Conservation (phyloP, 1,140 invertebrate species). For the Tetranychus urticae region DNA sequence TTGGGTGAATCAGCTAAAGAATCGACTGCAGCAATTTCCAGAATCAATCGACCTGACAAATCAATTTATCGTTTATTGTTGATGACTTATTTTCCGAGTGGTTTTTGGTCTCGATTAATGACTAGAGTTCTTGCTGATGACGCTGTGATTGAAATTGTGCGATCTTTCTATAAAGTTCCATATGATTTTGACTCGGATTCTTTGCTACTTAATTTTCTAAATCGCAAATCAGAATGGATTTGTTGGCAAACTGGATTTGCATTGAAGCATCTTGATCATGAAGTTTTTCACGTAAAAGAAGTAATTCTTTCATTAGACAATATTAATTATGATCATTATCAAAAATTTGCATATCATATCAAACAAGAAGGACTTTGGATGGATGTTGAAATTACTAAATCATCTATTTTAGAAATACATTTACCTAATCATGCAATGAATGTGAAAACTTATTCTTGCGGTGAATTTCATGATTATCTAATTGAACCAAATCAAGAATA, state of each 20-base stretch:
- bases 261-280: conserved; percentile 50
- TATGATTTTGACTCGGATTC: conserved; percentile 32
- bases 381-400: conserved; percentile 49
- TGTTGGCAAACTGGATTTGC: conserved; percentile 88
- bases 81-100: conserved; percentile 89
- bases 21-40: not conserved
- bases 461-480: conserved; percentile 15
- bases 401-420: conserved; percentile 62
- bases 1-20: not conserved
- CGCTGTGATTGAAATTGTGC: conserved; percentile 52
- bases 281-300: conserved; percentile 59
- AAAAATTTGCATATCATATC: conserved; percentile 17
- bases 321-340: conserved; percentile 17
- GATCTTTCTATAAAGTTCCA: conserved; percentile 36
- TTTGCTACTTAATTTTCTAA: conserved; percentile 24
- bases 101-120: conserved; percentile 88
- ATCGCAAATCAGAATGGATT: conserved; percentile 60
- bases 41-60: conserved; percentile 1
- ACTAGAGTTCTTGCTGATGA: conserved; percentile 76
- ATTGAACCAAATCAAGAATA: conserved; percentile 42
- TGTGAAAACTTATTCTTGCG: not conserved
- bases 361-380: conserved; percentile 48
- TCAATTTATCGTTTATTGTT: conserved; percentile 34
- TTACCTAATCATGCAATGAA: conserved; percentile 43
- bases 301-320: conserved; percentile 32